These are phyloP conservation scores for zebrafish (Danio rerio) DNA, from an alignment of 2,113 vertebrate species.

Conservation along the genomic window DNA sequence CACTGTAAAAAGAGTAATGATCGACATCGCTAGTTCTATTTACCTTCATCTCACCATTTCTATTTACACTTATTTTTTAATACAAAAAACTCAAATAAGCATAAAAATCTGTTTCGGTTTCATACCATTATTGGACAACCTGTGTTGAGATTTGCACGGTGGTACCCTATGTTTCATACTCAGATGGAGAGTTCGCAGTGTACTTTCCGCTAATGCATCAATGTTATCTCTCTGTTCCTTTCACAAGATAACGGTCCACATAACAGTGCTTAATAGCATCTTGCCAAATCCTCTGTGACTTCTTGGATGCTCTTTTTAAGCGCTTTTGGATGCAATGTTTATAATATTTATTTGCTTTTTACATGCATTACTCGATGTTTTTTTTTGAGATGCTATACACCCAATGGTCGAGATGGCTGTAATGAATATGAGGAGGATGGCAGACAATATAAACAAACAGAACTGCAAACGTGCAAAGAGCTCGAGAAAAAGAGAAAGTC, in stretches of 20 bases:
- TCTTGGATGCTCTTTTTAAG: slow-evolving; percentile 27
- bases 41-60: no score
- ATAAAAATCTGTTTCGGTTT: background rate
- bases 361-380: background rate
- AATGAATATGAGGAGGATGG: background rate
- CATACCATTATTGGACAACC: background rate
- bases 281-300: slow-evolving; percentile 46
- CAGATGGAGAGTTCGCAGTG: slow-evolving; percentile 17
- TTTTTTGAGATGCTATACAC: background rate
- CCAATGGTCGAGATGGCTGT: background rate
- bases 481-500: slow-evolving; percentile 12
- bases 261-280: slow-evolving; percentile 61
- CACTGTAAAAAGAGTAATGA: background rate
- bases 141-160: slow-evolving; percentile 2
- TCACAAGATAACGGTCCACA: slow-evolving; percentile 25
- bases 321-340: background rate
- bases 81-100: no score
- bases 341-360: background rate
- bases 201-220: slow-evolving; percentile 24
- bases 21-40: background rate
- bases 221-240: slow-evolving; percentile 24
- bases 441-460: background rate
- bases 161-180: background rate
- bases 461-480: slow-evolving; percentile 1
- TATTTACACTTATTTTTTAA: no score